Percentiles rank a stretch among this genome's conserved stretches.
These are phyloP conservation scores for Stenopsyche tienmushanensis DNA, from an alignment of 1,140 invertebrate species.

Conservation along the genomic window DNA sequence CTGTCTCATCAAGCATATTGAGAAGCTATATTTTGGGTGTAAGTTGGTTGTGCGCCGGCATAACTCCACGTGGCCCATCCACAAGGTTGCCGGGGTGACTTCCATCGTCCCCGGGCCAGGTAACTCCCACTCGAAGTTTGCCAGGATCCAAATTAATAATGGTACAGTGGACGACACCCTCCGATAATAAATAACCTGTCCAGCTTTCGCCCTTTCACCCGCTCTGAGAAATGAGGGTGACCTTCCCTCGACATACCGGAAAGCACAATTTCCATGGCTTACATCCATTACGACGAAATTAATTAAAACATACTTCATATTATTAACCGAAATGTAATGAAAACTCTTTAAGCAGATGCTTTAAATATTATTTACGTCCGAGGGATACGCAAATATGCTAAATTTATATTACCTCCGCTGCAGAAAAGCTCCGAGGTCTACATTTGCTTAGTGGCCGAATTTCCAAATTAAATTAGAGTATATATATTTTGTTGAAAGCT, in stretches of 20 bases:
- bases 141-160: constrained; percentile 38
- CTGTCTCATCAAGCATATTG: no score
- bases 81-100: constrained; percentile 11
- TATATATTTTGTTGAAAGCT: no score
- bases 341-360: not conserved
- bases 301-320: constrained; percentile 17
- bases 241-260: not conserved
- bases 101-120: not conserved
- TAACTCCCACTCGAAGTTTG: not conserved
- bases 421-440: no score
- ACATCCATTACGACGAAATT: constrained; percentile 8
- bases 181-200: constrained; percentile 41
- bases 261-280: constrained; percentile 2
- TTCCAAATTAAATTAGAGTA: no score
- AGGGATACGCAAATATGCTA: no score
- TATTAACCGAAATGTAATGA: not conserved
- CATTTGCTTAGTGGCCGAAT: no score
- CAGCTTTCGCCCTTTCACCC: constrained; percentile 4
- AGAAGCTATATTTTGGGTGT: no score
- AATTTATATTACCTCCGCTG: no score
- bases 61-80: not conserved
- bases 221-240: constrained; percentile 3
- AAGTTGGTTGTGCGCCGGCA: not conserved
- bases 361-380: no score
- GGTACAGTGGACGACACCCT: constrained; percentile 37